Evolutionary conservation across 1,140 invertebrate species (phyloP), one percentile per base, ranked within the genome.

Genomic region (Drosophila kikkawai): DNA sequence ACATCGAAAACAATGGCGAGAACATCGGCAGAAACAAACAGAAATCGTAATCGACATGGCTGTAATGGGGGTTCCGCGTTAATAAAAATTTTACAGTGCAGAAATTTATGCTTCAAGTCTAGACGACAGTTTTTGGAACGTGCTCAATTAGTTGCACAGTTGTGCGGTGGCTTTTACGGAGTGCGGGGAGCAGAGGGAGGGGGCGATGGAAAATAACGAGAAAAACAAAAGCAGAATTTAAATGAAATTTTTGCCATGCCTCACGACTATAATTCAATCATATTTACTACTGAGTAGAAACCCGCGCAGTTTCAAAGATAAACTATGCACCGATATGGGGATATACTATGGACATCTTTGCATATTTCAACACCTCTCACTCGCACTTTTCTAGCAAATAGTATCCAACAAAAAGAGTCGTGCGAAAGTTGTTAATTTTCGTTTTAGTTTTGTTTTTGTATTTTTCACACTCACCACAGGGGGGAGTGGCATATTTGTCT

Each of bases 71-170:
- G 69, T 87, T 87, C 83, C 83, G 83, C 79, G 42, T 71, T 87
- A 87, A 80, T 87, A 87, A 80, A 87, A 84, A 84, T 84, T 79
- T 60, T 88, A 81, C 65, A 90, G 74, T 90, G 75, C 82, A 90
- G 81, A 90, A 69, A 84, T 87, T 87, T 90, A 87, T 87, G 78
- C 80, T 88, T 87, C 36, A 81, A 76, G 85, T 90, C 85, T 90
- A 90, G 85, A 90, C 85, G 85, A 88, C 85, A 88, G 58, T 81
- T 84, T 79, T 88, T 90, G 75, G 85, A 75, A 90, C 85, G 85
- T 88, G 85, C 85, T 88, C 81, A 90, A 85, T 90, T 90, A 85
- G 80, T 74, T 56, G 61, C 44, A 53, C 44, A 59, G 45, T 59
- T 39, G 55, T n/a, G 48, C n/a, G 47, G 53, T 5, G 34, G 45